A percentile compares a stretch with the other conserved stretches of the same genome.
phyloP scores from a whole-genome alignment of 2,113 vertebrate species.

The Cololabis saira region DNA sequence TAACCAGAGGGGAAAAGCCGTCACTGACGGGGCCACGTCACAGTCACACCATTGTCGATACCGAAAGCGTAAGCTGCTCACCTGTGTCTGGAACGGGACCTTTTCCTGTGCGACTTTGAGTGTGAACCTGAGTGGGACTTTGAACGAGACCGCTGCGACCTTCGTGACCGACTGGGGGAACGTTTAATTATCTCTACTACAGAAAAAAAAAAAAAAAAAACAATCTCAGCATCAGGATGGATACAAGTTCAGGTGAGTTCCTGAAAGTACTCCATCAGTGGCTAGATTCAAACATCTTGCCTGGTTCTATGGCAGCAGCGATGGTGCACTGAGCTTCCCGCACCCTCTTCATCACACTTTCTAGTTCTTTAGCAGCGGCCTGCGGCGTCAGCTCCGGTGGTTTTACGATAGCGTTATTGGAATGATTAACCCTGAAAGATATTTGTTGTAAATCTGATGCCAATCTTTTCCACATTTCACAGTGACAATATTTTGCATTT shows the following conservation, averaged over 20 bases:
- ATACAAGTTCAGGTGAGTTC: neutral
- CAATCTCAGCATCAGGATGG: neutral
- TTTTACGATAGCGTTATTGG: constrained; percentile 98
- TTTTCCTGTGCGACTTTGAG: constrained; percentile 87
- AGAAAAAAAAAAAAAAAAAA: constrained; percentile 47
- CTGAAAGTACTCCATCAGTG: neutral
- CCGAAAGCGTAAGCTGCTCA: constrained; percentile 12
- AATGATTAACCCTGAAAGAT: constrained; percentile 95
- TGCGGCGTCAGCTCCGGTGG: constrained; percentile 97
- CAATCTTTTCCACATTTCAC: no score
- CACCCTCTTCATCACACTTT: constrained; percentile 97
- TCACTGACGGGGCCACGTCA: neutral
- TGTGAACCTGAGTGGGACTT: constrained; percentile 87
- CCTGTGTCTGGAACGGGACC: constrained; percentile 92
- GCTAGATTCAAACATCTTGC: constrained; percentile 52
- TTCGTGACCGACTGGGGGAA: constrained; percentile 80
- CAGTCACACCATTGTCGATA: no score
- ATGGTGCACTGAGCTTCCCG: constrained; percentile 95
- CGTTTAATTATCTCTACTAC: constrained; percentile 76
- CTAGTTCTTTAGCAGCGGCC: constrained; percentile 95
- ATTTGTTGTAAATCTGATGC: neutral
- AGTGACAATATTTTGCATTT: neutral
- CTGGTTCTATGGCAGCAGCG: constrained; percentile 95
- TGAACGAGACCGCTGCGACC: constrained; percentile 85
- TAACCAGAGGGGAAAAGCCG: constrained; percentile 56